Evolutionary conservation across 1,140 invertebrate species (phyloP).

Genomic region (Holcopasites calliopsidis): DNA sequence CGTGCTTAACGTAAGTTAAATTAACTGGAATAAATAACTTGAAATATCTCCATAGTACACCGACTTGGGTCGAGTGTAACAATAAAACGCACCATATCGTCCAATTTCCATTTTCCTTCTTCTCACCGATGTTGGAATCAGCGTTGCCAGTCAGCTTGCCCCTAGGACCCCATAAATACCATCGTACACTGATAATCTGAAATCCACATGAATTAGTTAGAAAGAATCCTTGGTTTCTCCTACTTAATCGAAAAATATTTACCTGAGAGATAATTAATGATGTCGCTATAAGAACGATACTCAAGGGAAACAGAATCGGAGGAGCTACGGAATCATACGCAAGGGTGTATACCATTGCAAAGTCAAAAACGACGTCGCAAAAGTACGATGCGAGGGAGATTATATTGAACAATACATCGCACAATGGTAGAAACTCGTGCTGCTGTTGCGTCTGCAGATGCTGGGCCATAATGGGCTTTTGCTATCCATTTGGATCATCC

Average conservation of each 20-base stretch:
- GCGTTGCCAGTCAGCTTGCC: conserved; percentile 69
- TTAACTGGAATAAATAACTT: conserved; percentile 93
- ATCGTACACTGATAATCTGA: conserved; percentile 75
- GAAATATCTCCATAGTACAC: conserved; percentile 94
- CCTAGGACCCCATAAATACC: conserved; percentile 78
- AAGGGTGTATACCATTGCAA: conserved; percentile 90
- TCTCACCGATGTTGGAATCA: conserved; percentile 60
- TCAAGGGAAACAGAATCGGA: conserved; percentile 82
- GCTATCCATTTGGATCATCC: conserved; percentile 77
- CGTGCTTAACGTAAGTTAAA: conserved; percentile 89
- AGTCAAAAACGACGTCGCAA: conserved; percentile 94
- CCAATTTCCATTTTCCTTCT: conserved; percentile 72
- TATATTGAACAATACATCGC: conserved; percentile 94
- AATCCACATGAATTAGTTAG: conserved; percentile 21
- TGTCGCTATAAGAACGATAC: conserved; percentile 84
- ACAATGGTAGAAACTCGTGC: conserved; percentile 90
- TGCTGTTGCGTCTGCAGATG: conserved; percentile 73
- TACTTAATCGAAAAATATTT: conserved; percentile 56
- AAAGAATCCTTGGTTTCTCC: conserved; percentile 5
- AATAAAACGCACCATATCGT: conserved; percentile 81
- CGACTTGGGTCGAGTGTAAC: conserved; percentile 88
- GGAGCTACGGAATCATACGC: conserved; percentile 82
- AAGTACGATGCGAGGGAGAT: conserved; percentile 95
- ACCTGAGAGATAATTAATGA: conserved; percentile 89
- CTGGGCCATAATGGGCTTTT: conserved; percentile 79